Evolutionary conservation across 2,888 invertebrate genomes (phyloP), one percentile per base, ranked within the genome.

Genomic region (Boloria selene): DNA sequence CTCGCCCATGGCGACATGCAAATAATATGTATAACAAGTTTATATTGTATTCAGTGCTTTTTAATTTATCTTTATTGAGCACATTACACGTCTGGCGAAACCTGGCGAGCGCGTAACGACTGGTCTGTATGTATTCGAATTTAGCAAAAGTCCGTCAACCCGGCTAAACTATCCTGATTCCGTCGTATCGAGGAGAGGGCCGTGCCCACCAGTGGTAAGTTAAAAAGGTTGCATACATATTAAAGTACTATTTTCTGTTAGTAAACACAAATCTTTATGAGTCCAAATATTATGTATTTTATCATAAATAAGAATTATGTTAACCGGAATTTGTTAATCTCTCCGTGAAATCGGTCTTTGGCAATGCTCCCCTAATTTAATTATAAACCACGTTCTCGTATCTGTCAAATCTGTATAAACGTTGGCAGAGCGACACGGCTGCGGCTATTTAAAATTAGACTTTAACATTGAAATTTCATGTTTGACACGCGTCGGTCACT

Each of bases 351-450:
- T 59, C 55, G 71, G 83, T 81, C 88, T 89, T 90, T 91, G 91
- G 90, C 90, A 90, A 81, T 89, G 90, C 74, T 82, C 84, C 83
- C 85, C 86, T 83, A 84, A 85, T 88, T 85, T 88, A 90, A 88
- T 86, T 88, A 85, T 90, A 90, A 84, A 85, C 79, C 79, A 79
- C 83, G 84, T 86, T 77, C 79, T 79, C 83, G 84, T 86, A 84
- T 84, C 85, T 85, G 86, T 90, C 87, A 88, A 88, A 90, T 82
- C 81, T 79, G 79, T 82, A 86, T 79, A 84, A 86, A 86, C 84
- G 84, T 89, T 90, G 90, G 90, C 90, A 90, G 44, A 65, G 58
- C 50, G 49, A 53, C 47, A 17, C 47, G 52, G 47, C 38, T 65
- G 59, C 67, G 64, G 61, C 77, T 71, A 73, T 79, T 77, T 86